A percentile compares a stretch with the other conserved stretches of the same genome.
These are phyloP conservation scores for Gila robusta DNA, from an alignment of 2,797 vertebrate genomes.

Conservation along the genomic window DNA sequence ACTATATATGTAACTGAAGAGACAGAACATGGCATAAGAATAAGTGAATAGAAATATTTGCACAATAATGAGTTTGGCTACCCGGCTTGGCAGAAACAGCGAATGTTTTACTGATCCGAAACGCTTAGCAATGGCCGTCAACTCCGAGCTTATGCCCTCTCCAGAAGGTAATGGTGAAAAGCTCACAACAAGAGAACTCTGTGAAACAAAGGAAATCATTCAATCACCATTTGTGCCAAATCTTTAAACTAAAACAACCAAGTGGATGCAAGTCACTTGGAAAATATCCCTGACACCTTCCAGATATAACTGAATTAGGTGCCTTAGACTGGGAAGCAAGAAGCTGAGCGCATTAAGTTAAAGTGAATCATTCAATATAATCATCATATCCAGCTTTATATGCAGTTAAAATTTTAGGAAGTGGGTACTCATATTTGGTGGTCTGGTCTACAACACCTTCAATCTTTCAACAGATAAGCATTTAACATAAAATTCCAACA, in stretches of 20 bases:
- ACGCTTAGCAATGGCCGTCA: slow-evolving; percentile 70
- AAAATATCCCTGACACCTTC: not conserved
- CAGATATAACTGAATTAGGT: not conserved
- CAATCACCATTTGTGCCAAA: not conserved
- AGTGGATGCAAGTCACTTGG: not conserved
- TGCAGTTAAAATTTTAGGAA: not conserved
- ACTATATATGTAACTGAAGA: not conserved
- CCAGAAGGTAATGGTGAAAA: slow-evolving; percentile 72
- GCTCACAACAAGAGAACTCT: slow-evolving; percentile 74
- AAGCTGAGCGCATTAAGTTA: not conserved
- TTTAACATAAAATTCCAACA: not conserved
- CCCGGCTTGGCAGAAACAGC: slow-evolving; percentile 73
- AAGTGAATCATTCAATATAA: not conserved
- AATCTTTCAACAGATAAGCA: not conserved
- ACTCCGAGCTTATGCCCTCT: slow-evolving; percentile 66
- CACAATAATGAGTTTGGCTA: slow-evolving; percentile 51
- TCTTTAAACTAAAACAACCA: not conserved
- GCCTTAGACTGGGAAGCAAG: not conserved
- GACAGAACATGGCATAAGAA: not conserved
- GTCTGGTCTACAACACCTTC: not conserved
- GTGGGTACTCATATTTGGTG: not conserved
- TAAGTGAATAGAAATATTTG: not conserved
- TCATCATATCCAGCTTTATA: not conserved
- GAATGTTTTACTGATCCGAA: slow-evolving; percentile 75
- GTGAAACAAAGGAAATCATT: slow-evolving; percentile 14